Base-by-base conservation (phyloP, 2,888 invertebrate species). In the Cremastinae sp. region DNA sequence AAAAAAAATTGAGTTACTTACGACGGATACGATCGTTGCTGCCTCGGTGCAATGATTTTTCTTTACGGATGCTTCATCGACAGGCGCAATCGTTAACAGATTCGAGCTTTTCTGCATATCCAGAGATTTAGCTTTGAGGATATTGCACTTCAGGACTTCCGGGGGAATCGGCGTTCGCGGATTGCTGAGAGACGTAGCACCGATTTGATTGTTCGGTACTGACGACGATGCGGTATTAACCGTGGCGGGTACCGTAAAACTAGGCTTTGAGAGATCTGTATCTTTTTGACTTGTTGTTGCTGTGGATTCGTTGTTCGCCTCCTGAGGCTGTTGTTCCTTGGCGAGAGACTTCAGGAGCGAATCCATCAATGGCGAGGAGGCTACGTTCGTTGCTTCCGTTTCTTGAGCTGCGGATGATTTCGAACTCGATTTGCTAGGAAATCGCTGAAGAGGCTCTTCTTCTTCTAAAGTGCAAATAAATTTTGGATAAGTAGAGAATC, bases 141-240 rank as follows among this genome's bases (percentile, higher is more conserved):
- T 97, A 91, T 96, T 98, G 90, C 98, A 98, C 90, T 98, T 98
- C 78, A 98, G 93, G 87, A 97, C 96, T 79, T 97, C 96, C 7
- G 96, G 96, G 53, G 97, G 97, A 74, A 97, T 92, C 18, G 95
- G 94, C 84, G 94, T 93, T 16, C 89, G 88, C 10, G 89, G 87
- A 18, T 90, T 88, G 71, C 89, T 69, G 3, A 86, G 85, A 0
- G 90, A 86, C 22, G 92, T 92, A 41, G 92, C 93, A 81, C 93
- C 91, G 80, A 94, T 93, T 84, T 93, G 91, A 70, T 95, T 95
- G 86, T 95, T 95, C 70, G 94, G 94, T 74, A 87, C 83, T 65
- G 83, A 81, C 20, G 79, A 78, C 39, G 92, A 90, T 73, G 85
- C 85, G 35, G 85, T 86, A 73, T 91, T 90, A 80, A 91, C 90